Conservation (phyloP, 2,797 vertebrate genomes). For the Hirundo rustica region DNA sequence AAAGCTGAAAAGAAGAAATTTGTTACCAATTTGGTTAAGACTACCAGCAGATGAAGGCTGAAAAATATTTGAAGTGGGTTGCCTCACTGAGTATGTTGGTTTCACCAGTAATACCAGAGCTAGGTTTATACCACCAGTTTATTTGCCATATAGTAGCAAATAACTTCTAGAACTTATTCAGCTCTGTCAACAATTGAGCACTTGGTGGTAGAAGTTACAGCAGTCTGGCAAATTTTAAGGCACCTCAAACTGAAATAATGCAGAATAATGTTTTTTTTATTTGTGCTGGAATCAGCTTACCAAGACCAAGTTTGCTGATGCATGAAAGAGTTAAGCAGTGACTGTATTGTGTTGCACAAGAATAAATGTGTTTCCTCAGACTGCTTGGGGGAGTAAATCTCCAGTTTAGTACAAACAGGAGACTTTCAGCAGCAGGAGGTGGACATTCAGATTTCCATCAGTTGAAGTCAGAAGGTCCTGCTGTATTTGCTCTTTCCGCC, state of each 20-base stretch:
- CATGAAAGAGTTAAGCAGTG: background rate
- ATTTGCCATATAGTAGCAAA: background rate
- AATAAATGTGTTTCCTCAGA: background rate
- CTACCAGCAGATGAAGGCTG: background rate
- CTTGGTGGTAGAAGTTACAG: background rate
- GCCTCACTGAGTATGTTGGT: background rate
- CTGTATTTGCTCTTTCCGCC: background rate
- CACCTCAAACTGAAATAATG: background rate
- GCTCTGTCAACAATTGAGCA: background rate
- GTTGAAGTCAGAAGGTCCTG: background rate
- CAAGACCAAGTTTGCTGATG: background rate
- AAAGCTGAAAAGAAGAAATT: background rate
- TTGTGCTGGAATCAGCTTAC: background rate
- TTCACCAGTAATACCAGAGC: background rate
- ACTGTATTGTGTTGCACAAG: background rate
- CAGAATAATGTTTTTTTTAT: background rate
- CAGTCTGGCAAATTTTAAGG: background rate
- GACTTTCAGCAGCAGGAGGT: background rate
- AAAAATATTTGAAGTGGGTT: background rate
- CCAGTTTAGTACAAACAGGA: background rate
- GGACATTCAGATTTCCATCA: background rate
- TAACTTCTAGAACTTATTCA: background rate
- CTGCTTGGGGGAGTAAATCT: background rate
- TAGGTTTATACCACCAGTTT: background rate
- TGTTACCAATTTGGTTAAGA: background rate